Evolutionary conservation across 2,888 invertebrate species (phyloP), one percentile per base, ranked within the genome.

Genomic region (Drosophila glabriapex): DNA sequence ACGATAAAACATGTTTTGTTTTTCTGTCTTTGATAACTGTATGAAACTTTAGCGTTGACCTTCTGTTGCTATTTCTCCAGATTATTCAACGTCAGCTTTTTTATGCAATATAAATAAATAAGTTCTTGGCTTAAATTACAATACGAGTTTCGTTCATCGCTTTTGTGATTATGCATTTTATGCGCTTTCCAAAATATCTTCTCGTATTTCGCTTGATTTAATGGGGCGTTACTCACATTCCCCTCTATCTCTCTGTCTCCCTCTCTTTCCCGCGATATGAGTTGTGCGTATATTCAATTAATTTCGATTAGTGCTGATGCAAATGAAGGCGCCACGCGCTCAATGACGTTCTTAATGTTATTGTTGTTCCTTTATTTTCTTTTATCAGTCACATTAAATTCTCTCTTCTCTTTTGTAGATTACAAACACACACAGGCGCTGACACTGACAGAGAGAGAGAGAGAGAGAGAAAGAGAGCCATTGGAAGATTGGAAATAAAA

Each of bases 241-340:
- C 4, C 9, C 16, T 25, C 22, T 4, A 16, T 19, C 37, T 59
- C 37, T 58, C n/a, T 12, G 39, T 29, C 28, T 59, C n/a, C 25
- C 28, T 22, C 49, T 54, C 41, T 19, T 39, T 25, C 16, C 3
- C 39, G 14, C 35, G 50, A 43, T 37, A 52, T 43, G n/a, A 19
- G 33, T 50, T 54, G 50, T 62, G 60, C 52, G 55, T 39, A 56
- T 76, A 62, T 69, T 75, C 66, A 66, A 80, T 80, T 52, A 49
- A 69, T 59, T 75, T 77, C 49, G 62, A 75, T 80, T 69, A 80
- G 50, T 58, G 49, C 33, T 22, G 41, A 62, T 80, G 81, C 64
- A 58, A 73, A 68, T 64, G 35, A 54, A 46, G 61, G 65, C 76
- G 75, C 79, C 74, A 62, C 7, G 25, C 53, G 73, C 73, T 37